Base-by-base conservation (phyloP, 1,140 invertebrate genomes). In the Caligus rogercresseyi region DNA sequence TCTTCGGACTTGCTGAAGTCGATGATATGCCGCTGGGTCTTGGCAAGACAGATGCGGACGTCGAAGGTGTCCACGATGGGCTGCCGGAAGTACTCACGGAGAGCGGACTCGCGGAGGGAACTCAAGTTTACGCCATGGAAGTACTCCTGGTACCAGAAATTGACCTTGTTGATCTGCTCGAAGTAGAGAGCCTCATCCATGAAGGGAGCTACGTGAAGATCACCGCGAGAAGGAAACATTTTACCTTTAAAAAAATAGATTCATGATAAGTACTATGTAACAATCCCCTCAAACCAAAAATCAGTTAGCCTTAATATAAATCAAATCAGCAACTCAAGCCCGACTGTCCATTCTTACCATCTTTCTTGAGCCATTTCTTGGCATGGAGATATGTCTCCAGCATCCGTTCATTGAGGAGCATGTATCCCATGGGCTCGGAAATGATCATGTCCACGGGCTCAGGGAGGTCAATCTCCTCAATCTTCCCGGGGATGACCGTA, bases 331-430 rank as follows among this genome's bases (percentile, higher is more conserved):
- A 43, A n/a, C 31, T 43, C 31, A 43, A 13, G 61, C 25, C 21
- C 21, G 51, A 76, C 76, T 66, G 20, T 63, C 53, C 52, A 43
- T 54, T 7, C 63, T 69, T 70, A 78, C 89, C 91, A 71, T 83
- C 83, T 55, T 89, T 85, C 75, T 84, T 85, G 14, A 99, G 77
- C 89, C 92, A 99, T 71, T 98, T 98, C 71, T 97, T 95, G 1
- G 94, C 93, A 77, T 98, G 93, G 53, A 99, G 76, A 76, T 94
- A 99, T 3, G 92, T 96, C 77, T 99, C 95, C 65, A 99, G 76
- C 95, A 99, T 99, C 67, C 95, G 79, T 75, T 99, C 95, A 76
- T 99, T 99, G 71, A 96, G 96, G 13, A 99, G 76, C 95, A 98
- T 98, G 70, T 98, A 98, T 23, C 95, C 95, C 95, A 98, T 98